Evolutionary conservation across 2,797 vertebrate genomes (phyloP), one percentile per base, ranked within the genome.

Genomic region (Clamator glandarius): DNA sequence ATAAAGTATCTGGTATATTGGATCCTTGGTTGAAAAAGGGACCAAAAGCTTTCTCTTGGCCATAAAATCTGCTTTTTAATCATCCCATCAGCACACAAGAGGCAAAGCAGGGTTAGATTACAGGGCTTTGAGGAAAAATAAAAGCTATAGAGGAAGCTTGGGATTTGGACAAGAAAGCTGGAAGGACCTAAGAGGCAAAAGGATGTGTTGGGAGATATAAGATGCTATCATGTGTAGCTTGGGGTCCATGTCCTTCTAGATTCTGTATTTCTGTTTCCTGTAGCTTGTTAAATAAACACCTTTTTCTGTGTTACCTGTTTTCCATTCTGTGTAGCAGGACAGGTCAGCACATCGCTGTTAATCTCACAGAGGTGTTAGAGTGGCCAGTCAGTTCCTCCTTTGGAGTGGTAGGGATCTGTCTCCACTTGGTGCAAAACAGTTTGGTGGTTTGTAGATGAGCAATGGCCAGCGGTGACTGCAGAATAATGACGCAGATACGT

Each of bases 371-470:
- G 28, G 11, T 44, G n/a, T 39, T 54, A 33, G 20, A 26, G n/a
- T 26, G 35, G 29, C 86, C 58, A 16, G 5, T 44, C 36, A n/a
- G 9, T n/a, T 69, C 25, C 19, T 57, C 26, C 19, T 57, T 33
- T 29, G 25, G 15, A 48, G 51, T 12, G 39, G 20, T 26, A 54
- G 44, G 15, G 33, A 41, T 41, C 69, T 62, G n/a, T 63, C 48
- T 57, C 21, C 0, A 1, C 16, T 2, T n/a, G 26, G 36, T 36
- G 17, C 70, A 48, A 1, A 63, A 35, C 61, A 4, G 29, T 59
- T 50, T 41, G 35, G 52, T 42, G 61, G 14, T 50, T 0, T 5
- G 25, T 25, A 21, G 48, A 15, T 42, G 64, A 77, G 66, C 77
- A 61, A 2, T 73, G 80, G 15, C 23, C 76, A 48, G 48, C 57